Evolutionary conservation across 2,113 vertebrate species (phyloP), one percentile per base, ranked within the genome.

Genomic region (Pampusana beccarii): DNA sequence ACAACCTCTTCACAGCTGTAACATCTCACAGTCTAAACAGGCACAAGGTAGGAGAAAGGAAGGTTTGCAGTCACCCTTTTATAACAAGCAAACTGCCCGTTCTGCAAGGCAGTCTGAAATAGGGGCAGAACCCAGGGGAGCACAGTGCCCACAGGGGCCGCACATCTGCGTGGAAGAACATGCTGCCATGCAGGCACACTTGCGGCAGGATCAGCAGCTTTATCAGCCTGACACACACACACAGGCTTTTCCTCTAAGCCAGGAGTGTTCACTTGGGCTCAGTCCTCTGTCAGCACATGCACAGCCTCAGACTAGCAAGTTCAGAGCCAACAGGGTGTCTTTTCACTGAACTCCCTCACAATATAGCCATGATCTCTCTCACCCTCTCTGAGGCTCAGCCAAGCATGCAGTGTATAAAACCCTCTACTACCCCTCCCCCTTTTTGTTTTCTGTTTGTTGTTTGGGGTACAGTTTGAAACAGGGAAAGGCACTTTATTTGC

Each of bases 181-280:
- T 3, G 1, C 31, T 86, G 80, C 82, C 72, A 31, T 31, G 56
- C 62, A 90, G 80, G 24, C 69, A 34, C 50, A 15, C 71, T 50
- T 62, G 72, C 72, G 88, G 69, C 64, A 56, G 60, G 86, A 89
- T 86, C 72, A 71, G 83, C 20, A 67, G 86, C 81, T 95, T 97
- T 97, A 96, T 95, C 96, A 97, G 89, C 65, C 61, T 87, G 24
- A 93, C 77, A 90, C 94, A 93, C 57, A 38, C 83, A 74, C 0
- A 11, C 1, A 1, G 42, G 86, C 29, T 87, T 92, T 72, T 91
- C 61, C 44, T 75, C 51, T 89, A 6, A 4, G 93, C 86, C 80
- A 91, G 89, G 25, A 65, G 2, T 24, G 53, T 78, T 86, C 0
- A 0, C 61, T 38, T 78, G 72, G 77, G 73, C 80, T 84, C 86